Conservation (phyloP, 2,888 invertebrate genomes). For the Beris chalybata region DNA sequence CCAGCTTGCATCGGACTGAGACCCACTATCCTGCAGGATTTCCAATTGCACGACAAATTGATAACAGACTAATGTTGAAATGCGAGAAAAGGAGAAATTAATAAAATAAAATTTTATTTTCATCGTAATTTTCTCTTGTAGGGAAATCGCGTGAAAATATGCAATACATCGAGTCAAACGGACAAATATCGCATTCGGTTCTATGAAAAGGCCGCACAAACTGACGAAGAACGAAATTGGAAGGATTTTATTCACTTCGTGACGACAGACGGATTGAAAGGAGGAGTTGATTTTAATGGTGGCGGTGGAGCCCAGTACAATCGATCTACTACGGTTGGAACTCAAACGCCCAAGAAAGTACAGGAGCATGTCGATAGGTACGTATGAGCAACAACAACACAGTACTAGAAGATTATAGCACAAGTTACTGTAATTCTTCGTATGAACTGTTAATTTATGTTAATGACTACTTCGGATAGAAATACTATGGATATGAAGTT, state of each 20-base stretch:
- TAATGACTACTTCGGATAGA: constrained; percentile 21
- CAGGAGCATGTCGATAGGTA: too few relatives aligned
- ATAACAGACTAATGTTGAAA: too few relatives aligned
- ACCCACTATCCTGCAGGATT: too few relatives aligned
- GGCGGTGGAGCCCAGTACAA: too few relatives aligned
- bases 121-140: constrained; percentile 30
- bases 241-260: constrained; percentile 1
- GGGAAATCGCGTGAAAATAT: constrained; percentile 34
- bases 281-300: not conserved
- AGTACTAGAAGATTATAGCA: not conserved
- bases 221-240: not conserved
- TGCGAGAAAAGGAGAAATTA: too few relatives aligned
- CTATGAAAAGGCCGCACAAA: constrained; percentile 28
- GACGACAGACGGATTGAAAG: too few relatives aligned
- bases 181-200: constrained; percentile 25
- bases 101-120: not conserved
- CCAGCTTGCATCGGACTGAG: not conserved
- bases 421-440: constrained; percentile 25
- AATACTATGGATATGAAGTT: not conserved
- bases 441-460: constrained; percentile 31
- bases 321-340: too few relatives aligned
- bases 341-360: too few relatives aligned
- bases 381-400: too few relatives aligned
- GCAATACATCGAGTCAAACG: constrained; percentile 37
- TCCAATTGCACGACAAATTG: too few relatives aligned